Conservation (phyloP, 2,888 invertebrate species). For the Boloria euphrosyne region DNA sequence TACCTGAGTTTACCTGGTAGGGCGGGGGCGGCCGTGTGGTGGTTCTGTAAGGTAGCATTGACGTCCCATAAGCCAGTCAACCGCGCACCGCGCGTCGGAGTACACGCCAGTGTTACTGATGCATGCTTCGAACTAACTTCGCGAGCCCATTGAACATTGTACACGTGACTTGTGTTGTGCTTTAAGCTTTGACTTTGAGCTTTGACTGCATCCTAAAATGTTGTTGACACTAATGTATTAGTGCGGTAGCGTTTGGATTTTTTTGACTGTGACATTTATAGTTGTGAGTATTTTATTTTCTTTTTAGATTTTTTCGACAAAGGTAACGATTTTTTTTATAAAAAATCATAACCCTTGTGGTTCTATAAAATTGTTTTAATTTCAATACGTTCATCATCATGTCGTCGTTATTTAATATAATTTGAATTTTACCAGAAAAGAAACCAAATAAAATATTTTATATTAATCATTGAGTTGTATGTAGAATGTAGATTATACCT, state of each 20-base stretch:
- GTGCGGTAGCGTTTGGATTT: conserved; percentile 27
- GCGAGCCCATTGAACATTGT: conserved; percentile 22
- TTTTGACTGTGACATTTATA: not conserved
- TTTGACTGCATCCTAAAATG: conserved; percentile 13
- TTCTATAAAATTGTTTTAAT: too few species aligned
- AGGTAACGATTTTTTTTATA: too few species aligned
- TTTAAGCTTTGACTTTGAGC: conserved; percentile 18
- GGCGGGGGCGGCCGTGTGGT: conserved; percentile 42
- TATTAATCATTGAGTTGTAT: too few species aligned
- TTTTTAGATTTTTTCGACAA: not conserved
- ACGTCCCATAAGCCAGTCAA: conserved; percentile 54
- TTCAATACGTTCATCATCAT: too few species aligned
- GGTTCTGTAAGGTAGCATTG: conserved; percentile 42
- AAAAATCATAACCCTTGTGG: too few species aligned
- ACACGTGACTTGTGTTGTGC: conserved; percentile 37
- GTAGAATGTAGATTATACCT: too few species aligned
- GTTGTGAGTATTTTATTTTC: conserved; percentile 23
- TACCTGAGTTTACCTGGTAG: conserved; percentile 53
- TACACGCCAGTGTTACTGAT: conserved; percentile 44
- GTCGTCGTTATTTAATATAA: too few species aligned
- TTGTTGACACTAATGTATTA: conserved; percentile 34
- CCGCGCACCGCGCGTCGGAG: conserved; percentile 56
- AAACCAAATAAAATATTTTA: too few species aligned
- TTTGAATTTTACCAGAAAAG: too few species aligned
- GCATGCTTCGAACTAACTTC: conserved; percentile 51